Evolutionary conservation across 2,888 invertebrate species (phyloP).

Genomic region (Gastracanthus pulcherrimus): DNA sequence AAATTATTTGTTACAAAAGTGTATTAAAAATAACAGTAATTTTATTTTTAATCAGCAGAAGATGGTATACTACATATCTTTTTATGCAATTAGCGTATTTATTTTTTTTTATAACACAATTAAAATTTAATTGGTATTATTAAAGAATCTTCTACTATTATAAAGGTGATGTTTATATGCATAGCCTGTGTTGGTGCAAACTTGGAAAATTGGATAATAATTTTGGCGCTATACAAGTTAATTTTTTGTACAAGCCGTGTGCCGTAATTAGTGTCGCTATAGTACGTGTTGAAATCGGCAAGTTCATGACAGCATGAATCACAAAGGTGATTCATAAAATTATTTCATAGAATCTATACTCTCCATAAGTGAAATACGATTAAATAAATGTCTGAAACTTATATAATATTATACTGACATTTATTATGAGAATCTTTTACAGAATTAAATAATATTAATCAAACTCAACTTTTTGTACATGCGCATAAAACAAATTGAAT

Average conservation of each 20-base stretch:
- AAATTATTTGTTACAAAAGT: no score
- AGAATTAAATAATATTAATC: neutral
- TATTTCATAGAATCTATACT: constrained; percentile 11
- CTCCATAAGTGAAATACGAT: neutral
- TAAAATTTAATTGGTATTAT: neutral
- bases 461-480: no score
- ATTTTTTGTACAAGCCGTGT: neutral
- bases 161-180: neutral
- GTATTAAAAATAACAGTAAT: neutral
- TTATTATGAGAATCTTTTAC: neutral
- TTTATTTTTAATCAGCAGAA: neutral
- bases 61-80: neutral
- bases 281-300: constrained; percentile 16
- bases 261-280: neutral
- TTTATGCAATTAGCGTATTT: no score
- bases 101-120: neutral
- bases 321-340: constrained; percentile 45
- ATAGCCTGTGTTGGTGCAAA: neutral
- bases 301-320: constrained; percentile 42
- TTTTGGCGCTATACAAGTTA: neutral
- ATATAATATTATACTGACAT: neutral
- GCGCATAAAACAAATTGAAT: no score
- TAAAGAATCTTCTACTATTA: neutral
- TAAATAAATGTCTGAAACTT: neutral
- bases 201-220: neutral